Evolutionary conservation across 2,113 vertebrate genomes (phyloP), one percentile per base, ranked within the genome.

Genomic region (Sialia sialis): DNA sequence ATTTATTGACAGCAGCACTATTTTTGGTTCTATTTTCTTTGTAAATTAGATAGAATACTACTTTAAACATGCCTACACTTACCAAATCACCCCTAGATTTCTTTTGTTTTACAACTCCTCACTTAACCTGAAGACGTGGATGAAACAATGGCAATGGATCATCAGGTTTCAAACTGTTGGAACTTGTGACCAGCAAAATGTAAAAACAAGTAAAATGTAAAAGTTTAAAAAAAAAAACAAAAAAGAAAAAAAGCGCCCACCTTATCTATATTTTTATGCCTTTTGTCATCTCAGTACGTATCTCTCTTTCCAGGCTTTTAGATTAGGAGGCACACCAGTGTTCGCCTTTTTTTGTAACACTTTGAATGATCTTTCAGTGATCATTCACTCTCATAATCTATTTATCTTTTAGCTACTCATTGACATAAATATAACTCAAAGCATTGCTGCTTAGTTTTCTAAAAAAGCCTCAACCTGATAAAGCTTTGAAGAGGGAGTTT

Each of bases 211-310:
- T n/a, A n/a, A n/a, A n/a, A n/a, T n/a, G n/a, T n/a, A n/a, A n/a
- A n/a, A n/a, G n/a, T n/a, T 26, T 19, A 13, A 13, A 9, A 4
- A 7, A 7, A 20, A 22, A 38, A 39, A 54, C 17, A 46, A 13
- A 13, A 9, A 3, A 7, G 6, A 20, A 22, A 30, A 41, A 39
- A 54, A 29, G 43, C 19, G 18, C 19, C 17, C 27, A 74, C 54
- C 87, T 97, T 82, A 97, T 96, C 96, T 7, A 92, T 16, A 27
- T 60, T 93, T 79, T 97, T 79, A 43, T 85, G 96, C 43, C 38
- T 80, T 75, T 90, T 98, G 56, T 13, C 22, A 51, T 41, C 9
- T 87, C 59, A 76, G 19, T 51, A 29, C 0, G 3, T 25, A 1
- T 39, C 11, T 39, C 32, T 59, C 11, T 49, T 72, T 26, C 19